phyloP scores from a whole-genome alignment of 92 coral and sea anemone genomes.

The Heteractis magnifica region DNA sequence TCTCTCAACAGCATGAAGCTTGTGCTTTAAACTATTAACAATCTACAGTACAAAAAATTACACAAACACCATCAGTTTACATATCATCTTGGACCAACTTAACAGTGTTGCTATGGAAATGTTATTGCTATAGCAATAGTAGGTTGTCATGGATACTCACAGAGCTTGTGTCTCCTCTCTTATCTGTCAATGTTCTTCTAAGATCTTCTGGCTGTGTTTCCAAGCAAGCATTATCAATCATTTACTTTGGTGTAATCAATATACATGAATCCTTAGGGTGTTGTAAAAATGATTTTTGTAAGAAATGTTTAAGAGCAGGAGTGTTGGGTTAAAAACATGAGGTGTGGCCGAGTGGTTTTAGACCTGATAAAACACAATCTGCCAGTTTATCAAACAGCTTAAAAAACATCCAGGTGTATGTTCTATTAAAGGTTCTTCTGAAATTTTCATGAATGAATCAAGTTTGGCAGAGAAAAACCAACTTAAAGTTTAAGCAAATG shows the following conservation, averaged over 20 bases:
- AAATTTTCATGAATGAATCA: too few relatives aligned
- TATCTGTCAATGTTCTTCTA: constrained; percentile 92
- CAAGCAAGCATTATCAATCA: background rate
- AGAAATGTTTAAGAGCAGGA: background rate
- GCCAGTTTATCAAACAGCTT: too few relatives aligned
- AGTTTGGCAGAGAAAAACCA: too few relatives aligned
- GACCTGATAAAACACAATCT: too few relatives aligned
- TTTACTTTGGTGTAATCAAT: background rate
- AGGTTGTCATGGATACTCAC: constrained; percentile 41
- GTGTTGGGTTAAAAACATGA: background rate
- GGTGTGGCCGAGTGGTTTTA: too few relatives aligned
- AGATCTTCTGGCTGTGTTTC: constrained; percentile 91
- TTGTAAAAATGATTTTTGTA: too few relatives aligned
- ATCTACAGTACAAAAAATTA: constrained; percentile 48
- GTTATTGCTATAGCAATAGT: background rate
- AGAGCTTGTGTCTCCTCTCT: constrained; percentile 84
- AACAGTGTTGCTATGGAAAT: too few relatives aligned
- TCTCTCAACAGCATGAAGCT: constrained; percentile 86
- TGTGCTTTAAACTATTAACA: constrained; percentile 94
- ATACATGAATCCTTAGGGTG: background rate
- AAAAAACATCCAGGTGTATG: too few relatives aligned
- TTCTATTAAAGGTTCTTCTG: too few relatives aligned
- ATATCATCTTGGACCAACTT: too few relatives aligned
- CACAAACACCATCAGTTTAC: background rate
- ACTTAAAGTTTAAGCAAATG: too few relatives aligned